These are phyloP conservation scores for Pelobates fuscus DNA, from an alignment of 2,113 vertebrate species.

Conservation along the genomic window DNA sequence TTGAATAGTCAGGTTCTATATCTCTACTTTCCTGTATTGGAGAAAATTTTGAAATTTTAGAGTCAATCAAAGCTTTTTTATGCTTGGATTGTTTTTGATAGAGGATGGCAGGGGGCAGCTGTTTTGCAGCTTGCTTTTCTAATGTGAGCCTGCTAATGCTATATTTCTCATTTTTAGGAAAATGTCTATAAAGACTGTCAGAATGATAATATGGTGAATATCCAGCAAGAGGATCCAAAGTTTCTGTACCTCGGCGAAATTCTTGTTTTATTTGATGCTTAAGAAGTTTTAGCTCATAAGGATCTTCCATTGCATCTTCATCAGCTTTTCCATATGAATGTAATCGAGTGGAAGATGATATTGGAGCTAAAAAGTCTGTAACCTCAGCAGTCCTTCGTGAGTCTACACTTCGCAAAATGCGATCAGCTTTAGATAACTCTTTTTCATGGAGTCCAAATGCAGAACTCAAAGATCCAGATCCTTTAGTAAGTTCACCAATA, in stretches of 20 bases:
- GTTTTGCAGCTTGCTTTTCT: slow-evolving; percentile 97
- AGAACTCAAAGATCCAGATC: slow-evolving; percentile 77
- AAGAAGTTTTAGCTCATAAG: slow-evolving; percentile 94
- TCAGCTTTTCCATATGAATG: slow-evolving; percentile 91
- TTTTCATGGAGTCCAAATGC: slow-evolving; percentile 93
- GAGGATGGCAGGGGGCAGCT: slow-evolving; percentile 91
- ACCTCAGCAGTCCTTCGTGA: slow-evolving; percentile 86
- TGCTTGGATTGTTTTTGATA: slow-evolving; percentile 97
- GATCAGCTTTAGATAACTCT: slow-evolving; percentile 89
- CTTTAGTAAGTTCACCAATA: slow-evolving; percentile 93
- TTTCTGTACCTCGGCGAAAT: slow-evolving; percentile 90
- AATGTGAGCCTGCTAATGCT: slow-evolving; percentile 96
- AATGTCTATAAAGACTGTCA: slow-evolving; percentile 88
- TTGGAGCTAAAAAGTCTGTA: slow-evolving; percentile 87
- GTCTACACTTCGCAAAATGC: slow-evolving; percentile 85
- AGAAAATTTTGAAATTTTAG: slow-evolving; percentile 93
- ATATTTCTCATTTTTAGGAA: slow-evolving; percentile 95
- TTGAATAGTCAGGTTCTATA: slow-evolving; percentile 90
- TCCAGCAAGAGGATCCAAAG: slow-evolving; percentile 87
- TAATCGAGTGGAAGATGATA: slow-evolving; percentile 79
- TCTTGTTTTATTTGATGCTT: slow-evolving; percentile 99
- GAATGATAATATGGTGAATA: slow-evolving; percentile 89
- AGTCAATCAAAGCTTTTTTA: slow-evolving; percentile 90
- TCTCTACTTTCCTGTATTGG: slow-evolving; percentile 95
- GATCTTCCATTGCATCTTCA: slow-evolving; percentile 96